A percentile compares a stretch with the other conserved stretches of the same genome.
These are phyloP conservation scores for Dipodomys merriami DNA, from an alignment of 2,113 vertebrate genomes.

Conservation along the genomic window DNA sequence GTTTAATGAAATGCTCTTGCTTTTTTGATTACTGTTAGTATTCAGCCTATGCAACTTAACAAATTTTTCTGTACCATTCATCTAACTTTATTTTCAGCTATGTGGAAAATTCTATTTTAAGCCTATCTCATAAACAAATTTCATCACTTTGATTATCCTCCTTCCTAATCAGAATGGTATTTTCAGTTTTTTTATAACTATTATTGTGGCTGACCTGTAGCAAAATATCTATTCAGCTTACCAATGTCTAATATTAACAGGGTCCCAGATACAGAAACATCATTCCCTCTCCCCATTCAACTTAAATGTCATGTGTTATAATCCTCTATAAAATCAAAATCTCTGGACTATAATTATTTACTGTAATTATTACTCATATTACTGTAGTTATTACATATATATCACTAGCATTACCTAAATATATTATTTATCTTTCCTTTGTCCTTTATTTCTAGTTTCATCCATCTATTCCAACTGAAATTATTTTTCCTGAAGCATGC, in stretches of 20 bases:
- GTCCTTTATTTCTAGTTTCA: slow-evolving; percentile 3
- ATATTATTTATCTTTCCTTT: neutral
- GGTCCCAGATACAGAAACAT: neutral
- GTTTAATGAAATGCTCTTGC: slow-evolving; percentile 2
- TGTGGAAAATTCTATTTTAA: neutral
- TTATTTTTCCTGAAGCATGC: neutral
- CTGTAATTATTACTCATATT: no score
- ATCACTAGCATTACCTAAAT: neutral
- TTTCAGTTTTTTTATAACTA: neutral
- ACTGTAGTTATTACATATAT: neutral
- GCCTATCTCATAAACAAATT: neutral
- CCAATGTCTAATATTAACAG: neutral
- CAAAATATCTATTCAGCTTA: neutral
- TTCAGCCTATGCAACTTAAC: neutral
- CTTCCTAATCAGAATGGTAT: neutral
- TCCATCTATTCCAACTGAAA: neutral
- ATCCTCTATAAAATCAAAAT: neutral
- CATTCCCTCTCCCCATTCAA: neutral
- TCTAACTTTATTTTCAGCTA: neutral
- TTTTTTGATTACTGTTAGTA: slow-evolving; percentile 13
- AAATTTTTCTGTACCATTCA: neutral
- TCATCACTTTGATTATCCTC: neutral
- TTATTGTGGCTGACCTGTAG: neutral
- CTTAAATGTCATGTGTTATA: neutral
- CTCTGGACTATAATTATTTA: neutral